These are phyloP conservation scores for Cynopterus sphinx DNA, from an alignment of 2,797 vertebrate species.

Conservation along the genomic window DNA sequence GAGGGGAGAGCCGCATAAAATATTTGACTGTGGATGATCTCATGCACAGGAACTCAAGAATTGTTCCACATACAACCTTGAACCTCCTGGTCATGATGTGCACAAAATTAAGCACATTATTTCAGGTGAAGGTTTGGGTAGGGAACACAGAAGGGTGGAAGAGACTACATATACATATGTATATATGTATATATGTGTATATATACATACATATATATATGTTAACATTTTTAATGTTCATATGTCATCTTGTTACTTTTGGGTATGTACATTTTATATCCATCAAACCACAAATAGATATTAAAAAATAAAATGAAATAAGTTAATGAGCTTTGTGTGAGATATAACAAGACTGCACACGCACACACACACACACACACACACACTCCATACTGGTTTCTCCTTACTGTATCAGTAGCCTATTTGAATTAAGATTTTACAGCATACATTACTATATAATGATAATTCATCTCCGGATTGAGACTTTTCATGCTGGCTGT, in stretches of 20 bases:
- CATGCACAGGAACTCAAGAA: background rate
- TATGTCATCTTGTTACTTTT: background rate
- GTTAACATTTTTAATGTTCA: background rate
- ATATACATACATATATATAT: background rate
- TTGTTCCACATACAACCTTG: background rate
- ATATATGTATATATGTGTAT: background rate
- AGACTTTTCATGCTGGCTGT: background rate
- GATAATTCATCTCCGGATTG: background rate
- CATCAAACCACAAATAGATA: background rate
- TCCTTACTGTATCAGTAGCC: background rate
- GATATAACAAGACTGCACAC: background rate
- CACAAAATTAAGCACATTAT: background rate
- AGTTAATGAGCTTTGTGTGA: background rate
- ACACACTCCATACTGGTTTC: background rate
- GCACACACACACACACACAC: background rate
- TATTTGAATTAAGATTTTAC: slow-evolving; percentile 23
- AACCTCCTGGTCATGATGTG: background rate
- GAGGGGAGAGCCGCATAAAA: background rate
- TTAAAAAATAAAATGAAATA: background rate
- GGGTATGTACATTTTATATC: background rate
- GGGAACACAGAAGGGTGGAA: background rate
- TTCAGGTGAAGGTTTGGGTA: background rate
- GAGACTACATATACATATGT: background rate
- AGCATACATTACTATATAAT: background rate
- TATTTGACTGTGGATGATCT: background rate